A percentile compares a stretch with the other conserved stretches of the same genome.
Evolutionary conservation across 1,140 invertebrate species (phyloP).

Genomic region (Aphis gossypii): DNA sequence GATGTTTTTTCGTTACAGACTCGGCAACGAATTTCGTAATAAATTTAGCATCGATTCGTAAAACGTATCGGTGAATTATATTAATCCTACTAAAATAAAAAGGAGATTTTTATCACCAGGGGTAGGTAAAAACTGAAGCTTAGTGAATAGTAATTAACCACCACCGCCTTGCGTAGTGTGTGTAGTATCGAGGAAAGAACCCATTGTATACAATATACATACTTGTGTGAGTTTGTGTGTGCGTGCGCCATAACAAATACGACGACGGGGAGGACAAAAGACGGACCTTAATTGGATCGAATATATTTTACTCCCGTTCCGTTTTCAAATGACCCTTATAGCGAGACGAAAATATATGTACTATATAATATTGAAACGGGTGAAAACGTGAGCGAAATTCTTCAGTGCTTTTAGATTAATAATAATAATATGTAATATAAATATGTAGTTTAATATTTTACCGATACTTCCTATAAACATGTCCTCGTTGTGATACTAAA

Average conservation of each 20-base stretch:
- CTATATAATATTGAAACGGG: neutral
- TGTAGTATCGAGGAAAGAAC: neutral
- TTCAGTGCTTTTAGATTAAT: neutral
- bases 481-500: neutral
- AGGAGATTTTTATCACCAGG: neutral
- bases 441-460: neutral
- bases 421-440: neutral
- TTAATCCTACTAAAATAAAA: neutral
- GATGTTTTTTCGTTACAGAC: neutral
- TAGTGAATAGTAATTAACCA: neutral
- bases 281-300: conserved; percentile 32
- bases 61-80: neutral
- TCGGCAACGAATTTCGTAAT: neutral
- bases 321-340: conserved; percentile 43
- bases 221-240: neutral
- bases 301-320: conserved; percentile 13
- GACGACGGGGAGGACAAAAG: neutral
- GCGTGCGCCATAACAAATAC: neutral
- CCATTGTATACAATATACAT: neutral
- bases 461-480: neutral
- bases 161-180: neutral
- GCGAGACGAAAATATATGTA: neutral
- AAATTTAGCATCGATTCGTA: neutral
- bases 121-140: neutral
- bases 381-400: neutral